phyloP scores from a whole-genome alignment of 2,888 invertebrate genomes.

The Pyrochroa serraticornis region DNA sequence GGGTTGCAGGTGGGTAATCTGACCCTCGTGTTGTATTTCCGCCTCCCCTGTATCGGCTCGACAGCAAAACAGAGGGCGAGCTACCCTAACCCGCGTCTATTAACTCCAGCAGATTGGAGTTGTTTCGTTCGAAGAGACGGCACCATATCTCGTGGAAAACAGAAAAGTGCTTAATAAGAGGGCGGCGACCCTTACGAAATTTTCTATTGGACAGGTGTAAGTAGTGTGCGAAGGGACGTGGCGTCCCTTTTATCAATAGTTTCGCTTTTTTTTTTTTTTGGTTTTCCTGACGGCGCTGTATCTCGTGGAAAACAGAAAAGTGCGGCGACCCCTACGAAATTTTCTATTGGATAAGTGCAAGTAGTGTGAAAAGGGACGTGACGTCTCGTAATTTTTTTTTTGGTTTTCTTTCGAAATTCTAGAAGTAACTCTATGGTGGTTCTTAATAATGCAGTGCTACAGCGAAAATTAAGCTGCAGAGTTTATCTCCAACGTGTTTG shows the following conservation, averaged over 20 bases:
- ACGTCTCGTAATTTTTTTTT: no score
- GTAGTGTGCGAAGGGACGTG: no score
- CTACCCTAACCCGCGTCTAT: slow-evolving; percentile 9
- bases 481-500: slow-evolving; percentile 1
- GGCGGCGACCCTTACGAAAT: not conserved
- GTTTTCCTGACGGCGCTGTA: not conserved
- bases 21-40: slow-evolving; percentile 26
- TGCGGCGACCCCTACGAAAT: not conserved
- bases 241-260: no score
- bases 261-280: no score
- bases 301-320: not conserved
- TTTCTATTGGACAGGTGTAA: no score
- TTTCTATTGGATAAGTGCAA: no score
- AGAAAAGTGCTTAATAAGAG: slow-evolving; percentile 5
- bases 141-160: not conserved
- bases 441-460: no score
- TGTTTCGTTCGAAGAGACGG: slow-evolving; percentile 15
- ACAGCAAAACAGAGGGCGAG: slow-evolving; percentile 11
- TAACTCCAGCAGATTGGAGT: slow-evolving; percentile 21
- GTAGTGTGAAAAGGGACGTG: no score
- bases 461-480: no score
- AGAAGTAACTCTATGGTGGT: no score
- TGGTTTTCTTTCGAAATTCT: no score
- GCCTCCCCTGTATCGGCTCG: slow-evolving; percentile 15
- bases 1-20: slow-evolving; percentile 30